phyloP scores from a whole-genome alignment of 2,113 vertebrate genomes.

The Scomber colias region DNA sequence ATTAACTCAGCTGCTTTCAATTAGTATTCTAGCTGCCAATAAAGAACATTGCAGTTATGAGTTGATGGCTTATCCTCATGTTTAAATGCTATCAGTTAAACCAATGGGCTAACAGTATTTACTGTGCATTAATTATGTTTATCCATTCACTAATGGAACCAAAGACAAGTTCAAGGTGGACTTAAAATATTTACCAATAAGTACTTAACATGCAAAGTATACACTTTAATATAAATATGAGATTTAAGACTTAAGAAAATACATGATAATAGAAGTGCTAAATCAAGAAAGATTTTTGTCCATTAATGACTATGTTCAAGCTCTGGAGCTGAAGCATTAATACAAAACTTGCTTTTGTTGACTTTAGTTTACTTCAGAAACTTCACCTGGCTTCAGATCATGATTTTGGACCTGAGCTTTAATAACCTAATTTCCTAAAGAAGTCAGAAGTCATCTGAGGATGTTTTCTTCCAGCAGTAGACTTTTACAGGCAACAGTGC shows the following conservation, averaged over 20 bases:
- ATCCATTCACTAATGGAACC: neutral
- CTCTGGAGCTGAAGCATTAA: neutral
- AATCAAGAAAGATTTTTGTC: too few relatives aligned
- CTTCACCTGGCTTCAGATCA: neutral
- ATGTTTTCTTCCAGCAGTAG: neutral
- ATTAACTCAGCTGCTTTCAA: neutral
- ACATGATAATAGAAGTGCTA: too few relatives aligned
- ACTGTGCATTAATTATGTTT: neutral
- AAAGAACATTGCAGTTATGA: neutral
- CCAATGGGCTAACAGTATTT: neutral
- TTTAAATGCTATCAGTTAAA: slow-evolving; percentile 6
- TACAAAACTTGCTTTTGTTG: neutral
- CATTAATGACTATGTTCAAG: too few relatives aligned
- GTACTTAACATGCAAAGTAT: neutral
- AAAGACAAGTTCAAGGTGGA: neutral
- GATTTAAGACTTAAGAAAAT: too few relatives aligned
- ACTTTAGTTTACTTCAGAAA: neutral
- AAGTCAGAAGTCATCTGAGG: neutral
- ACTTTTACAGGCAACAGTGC: neutral
- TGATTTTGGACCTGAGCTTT: slow-evolving; percentile 4
- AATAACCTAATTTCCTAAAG: neutral
- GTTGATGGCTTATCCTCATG: neutral
- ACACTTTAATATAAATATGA: neutral
- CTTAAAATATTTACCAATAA: neutral
- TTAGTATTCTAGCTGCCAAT: neutral